Evolutionary conservation across 1,140 invertebrate species (phyloP), one percentile per base, ranked within the genome.

Genomic region (Reticulitermes speratus): DNA sequence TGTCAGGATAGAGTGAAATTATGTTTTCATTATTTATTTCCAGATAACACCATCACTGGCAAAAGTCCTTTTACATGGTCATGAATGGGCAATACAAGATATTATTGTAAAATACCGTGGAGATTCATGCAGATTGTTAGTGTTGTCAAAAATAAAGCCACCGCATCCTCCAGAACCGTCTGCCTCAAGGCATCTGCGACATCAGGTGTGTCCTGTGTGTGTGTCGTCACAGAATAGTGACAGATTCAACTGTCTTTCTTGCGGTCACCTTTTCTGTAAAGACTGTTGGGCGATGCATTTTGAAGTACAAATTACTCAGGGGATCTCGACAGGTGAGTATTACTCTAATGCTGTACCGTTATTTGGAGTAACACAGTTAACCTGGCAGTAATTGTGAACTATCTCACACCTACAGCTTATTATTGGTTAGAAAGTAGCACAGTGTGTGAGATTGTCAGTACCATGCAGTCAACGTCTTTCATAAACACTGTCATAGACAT

Each of bases 211-310:
- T 90, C 91, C 92, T 8, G 94, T 96, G 16, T 96, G 96, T 90
- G 90, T 94, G 32, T 90, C 90, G 48, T 88, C 90, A 86, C 91
- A 91, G 88, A 87, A 92, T 16, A 87, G 89, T 14, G 93, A 94
- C 48, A 95, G 94, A 89, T 97, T 97, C 90, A 94, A 94, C 90
- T 94, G 94, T 86, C 92, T 99, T 81, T 94, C 95, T 19, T 99
- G 98, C 93, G 95, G 96, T 23, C 98, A 99, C 91, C 94, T 94
- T 69, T 99, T 98, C 91, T 99, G 98, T 91, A 96, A 96, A 90
- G 96, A 97, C 87, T 99, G 98, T 91, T 99, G 98, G 98, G 95
- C 95, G 87, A 96, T 95, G 92, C 97, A 98, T 93, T 98, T 99
- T 92, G 97, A 98, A 93, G 95, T 97, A 88, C 98, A 99, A 94